Conservation (phyloP, 2,888 invertebrate genomes). For the Antheraea assamensis region DNA sequence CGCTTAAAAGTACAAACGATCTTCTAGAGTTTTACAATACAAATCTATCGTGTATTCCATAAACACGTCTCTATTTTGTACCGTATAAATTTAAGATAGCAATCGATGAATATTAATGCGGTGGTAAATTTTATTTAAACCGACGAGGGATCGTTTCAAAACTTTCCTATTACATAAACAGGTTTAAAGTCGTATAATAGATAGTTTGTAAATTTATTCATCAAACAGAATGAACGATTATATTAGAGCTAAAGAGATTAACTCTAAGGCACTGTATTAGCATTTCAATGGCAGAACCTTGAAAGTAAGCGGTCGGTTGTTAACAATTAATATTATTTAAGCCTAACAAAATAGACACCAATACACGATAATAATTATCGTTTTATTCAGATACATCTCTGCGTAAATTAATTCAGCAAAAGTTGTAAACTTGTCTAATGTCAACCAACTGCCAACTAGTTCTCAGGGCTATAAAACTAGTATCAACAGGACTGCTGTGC, state of each 20-base stretch:
- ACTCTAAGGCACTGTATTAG: conserved; percentile 18
- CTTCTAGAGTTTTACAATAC: not conserved
- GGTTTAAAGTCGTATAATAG: conserved; percentile 37
- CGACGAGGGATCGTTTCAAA: conserved; percentile 30
- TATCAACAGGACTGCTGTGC: no score
- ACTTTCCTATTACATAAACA: conserved; percentile 35
- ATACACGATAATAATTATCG: not conserved
- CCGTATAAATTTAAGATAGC: conserved; percentile 50
- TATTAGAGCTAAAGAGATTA: conserved; percentile 5
- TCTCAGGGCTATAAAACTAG: no score
- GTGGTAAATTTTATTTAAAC: conserved; percentile 50
- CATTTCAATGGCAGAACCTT: not conserved
- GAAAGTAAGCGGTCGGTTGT: not conserved
- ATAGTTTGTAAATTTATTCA: conserved; percentile 39
- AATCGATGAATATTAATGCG: conserved; percentile 66
- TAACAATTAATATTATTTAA: conserved; percentile 1
- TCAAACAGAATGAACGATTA: conserved; percentile 14
- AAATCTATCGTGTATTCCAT: not conserved
- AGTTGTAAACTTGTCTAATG: no score
- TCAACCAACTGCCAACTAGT: no score
- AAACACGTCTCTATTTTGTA: conserved; percentile 11
- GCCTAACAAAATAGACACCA: not conserved
- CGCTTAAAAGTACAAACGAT: no score
- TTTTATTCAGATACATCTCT: not conserved
- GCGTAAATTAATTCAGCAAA: no score